These are phyloP conservation scores for Acleris cristana DNA, from an alignment of 2,888 invertebrate genomes.

Conservation along the genomic window DNA sequence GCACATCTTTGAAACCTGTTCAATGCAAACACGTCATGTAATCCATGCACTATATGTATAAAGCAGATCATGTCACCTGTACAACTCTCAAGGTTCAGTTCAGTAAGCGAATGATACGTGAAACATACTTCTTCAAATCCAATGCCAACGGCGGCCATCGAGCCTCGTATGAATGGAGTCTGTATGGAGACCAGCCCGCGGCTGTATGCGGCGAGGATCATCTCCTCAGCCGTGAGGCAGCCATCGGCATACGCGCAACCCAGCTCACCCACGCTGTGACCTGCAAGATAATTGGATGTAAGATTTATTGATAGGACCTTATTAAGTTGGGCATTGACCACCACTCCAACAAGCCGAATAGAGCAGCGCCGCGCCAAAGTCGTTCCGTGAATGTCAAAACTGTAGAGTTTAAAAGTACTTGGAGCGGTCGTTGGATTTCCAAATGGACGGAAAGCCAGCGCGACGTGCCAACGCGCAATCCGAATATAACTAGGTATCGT, in stretches of 20 bases:
- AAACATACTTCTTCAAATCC: conserved; percentile 77
- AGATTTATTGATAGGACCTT: background rate
- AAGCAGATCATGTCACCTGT: too few species aligned
- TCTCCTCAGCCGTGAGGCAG: conserved; percentile 92
- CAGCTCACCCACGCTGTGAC: conserved; percentile 97
- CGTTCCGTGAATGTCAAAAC: too few species aligned
- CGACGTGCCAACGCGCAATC: too few species aligned
- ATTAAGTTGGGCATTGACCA: too few species aligned
- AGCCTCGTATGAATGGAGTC: conserved; percentile 87
- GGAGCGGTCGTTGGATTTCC: too few species aligned
- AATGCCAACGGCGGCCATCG: conserved; percentile 94
- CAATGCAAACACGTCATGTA: conserved; percentile 18
- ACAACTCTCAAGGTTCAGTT: background rate
- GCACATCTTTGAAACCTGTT: conserved; percentile 58
- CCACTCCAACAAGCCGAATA: too few species aligned
- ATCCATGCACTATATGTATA: background rate
- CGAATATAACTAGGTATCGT: too few species aligned
- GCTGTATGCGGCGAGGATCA: conserved; percentile 91
- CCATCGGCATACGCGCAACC: conserved; percentile 98
- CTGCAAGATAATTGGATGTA: conserved; percentile 58
- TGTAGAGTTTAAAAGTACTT: too few species aligned
- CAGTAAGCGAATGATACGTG: background rate
- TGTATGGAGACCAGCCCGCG: conserved; percentile 90
- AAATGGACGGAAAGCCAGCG: too few species aligned
- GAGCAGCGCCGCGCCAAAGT: too few species aligned